phyloP scores from a whole-genome alignment of 2,113 vertebrate species.

The Xerus inauris region DNA sequence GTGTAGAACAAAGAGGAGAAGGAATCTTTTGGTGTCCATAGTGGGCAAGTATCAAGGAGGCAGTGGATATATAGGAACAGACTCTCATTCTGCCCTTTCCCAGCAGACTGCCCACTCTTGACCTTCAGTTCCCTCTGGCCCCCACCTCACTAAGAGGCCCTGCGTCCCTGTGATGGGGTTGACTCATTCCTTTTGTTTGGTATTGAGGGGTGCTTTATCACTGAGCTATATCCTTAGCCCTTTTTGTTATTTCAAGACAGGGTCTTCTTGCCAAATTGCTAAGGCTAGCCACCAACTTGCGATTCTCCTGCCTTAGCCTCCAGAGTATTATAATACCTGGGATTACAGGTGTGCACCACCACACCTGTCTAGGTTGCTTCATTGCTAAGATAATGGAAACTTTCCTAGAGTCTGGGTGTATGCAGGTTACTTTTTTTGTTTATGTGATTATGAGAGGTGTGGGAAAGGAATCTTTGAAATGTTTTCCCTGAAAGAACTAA shows the following conservation, averaged over 20 bases:
- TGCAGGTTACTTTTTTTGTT: background rate
- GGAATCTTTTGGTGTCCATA: background rate
- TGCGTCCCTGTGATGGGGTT: background rate
- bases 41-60: background rate
- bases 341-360: no score
- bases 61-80: background rate
- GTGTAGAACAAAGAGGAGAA: background rate
- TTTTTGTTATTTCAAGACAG: no score
- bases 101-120: background rate
- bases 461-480: background rate
- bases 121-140: background rate
- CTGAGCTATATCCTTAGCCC: no score
- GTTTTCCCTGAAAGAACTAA: background rate
- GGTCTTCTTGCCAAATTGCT: no score
- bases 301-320: no score
- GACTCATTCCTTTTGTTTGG: no score
- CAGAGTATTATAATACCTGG: no score
- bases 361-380: background rate
- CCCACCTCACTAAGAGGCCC: background rate
- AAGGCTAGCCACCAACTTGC: no score
- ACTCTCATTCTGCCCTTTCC: background rate
- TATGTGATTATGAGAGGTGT: background rate
- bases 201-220: no score
- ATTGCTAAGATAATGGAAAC: background rate
- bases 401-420: background rate